These are phyloP conservation scores for Acleris holmiana DNA, from an alignment of 2,888 invertebrate species.

Conservation along the genomic window DNA sequence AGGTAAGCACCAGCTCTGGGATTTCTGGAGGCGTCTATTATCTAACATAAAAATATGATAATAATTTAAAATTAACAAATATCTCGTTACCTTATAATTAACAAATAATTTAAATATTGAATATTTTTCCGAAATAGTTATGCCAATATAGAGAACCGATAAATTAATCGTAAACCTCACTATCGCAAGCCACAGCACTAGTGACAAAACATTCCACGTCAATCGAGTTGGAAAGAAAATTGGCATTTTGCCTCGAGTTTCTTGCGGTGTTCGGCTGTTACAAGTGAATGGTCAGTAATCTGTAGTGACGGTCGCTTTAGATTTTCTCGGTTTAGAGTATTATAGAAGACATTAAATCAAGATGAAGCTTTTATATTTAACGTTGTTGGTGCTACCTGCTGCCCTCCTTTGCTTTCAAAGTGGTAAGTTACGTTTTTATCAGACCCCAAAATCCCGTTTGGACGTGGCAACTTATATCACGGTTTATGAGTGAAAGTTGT, in stretches of 20 bases:
- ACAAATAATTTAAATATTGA: too few species aligned
- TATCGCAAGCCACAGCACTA: constrained; percentile 52
- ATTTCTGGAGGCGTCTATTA: too few species aligned
- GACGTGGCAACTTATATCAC: constrained; percentile 74
- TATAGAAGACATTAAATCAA: constrained; percentile 54
- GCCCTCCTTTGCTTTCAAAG: constrained; percentile 88
- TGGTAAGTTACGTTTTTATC: constrained; percentile 85
- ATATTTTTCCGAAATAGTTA: not conserved
- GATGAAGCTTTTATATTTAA: constrained; percentile 89
- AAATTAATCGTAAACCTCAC: constrained; percentile 17
- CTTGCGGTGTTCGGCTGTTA: constrained; percentile 61
- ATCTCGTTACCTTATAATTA: too few species aligned
- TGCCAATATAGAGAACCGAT: not conserved
- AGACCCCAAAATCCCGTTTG: constrained; percentile 46
- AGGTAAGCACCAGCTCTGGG: too few species aligned
- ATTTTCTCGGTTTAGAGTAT: constrained; percentile 52
- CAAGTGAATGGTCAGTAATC: constrained; percentile 74
- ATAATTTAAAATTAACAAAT: too few species aligned
- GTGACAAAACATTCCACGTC: constrained; percentile 82
- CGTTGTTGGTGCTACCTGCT: constrained; percentile 88
- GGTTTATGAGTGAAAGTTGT: constrained; percentile 62
- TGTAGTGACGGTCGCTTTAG: constrained; percentile 56
- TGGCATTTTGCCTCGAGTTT: constrained; percentile 72
- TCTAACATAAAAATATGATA: too few species aligned
- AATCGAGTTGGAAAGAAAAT: constrained; percentile 82